Evolutionary conservation across 2,113 vertebrate genomes (phyloP).

Genomic region (Hyla sarda): DNA sequence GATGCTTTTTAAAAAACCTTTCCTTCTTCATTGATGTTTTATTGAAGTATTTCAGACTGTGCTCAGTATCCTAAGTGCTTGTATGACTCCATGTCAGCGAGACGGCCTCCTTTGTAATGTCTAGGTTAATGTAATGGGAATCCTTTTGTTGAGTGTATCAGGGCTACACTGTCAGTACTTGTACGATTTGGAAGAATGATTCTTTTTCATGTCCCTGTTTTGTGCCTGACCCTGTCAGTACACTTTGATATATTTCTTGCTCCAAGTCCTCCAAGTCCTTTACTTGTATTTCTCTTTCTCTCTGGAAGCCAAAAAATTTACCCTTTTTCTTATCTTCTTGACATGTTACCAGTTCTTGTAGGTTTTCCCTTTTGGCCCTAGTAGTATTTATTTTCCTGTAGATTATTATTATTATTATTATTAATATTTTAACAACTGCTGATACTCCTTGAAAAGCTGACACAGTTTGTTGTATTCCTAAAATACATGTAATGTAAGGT

Average conservation of each 20-base stretch:
- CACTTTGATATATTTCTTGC: slow-evolving; percentile 48
- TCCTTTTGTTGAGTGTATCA: slow-evolving; percentile 45
- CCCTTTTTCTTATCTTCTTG: neutral
- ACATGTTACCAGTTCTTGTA: neutral
- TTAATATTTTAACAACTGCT: neutral
- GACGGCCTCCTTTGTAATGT: slow-evolving; percentile 45
- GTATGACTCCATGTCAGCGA: slow-evolving; percentile 24
- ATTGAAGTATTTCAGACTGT: slow-evolving; percentile 12
- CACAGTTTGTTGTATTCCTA: neutral
- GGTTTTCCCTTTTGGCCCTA: neutral
- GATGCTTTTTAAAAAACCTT: slow-evolving; percentile 13
- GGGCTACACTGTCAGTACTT: slow-evolving; percentile 51
- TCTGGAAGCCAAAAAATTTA: slow-evolving; percentile 6
- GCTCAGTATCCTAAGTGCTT: slow-evolving; percentile 4
- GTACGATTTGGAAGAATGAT: slow-evolving; percentile 40
- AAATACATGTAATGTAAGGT: neutral
- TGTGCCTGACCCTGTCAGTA: slow-evolving; percentile 41
- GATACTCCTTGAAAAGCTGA: neutral
- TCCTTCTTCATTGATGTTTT: slow-evolving; percentile 15
- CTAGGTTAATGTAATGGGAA: slow-evolving; percentile 47
- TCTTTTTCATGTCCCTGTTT: slow-evolving; percentile 49
- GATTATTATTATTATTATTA: neutral
- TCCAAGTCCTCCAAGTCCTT: slow-evolving; percentile 24
- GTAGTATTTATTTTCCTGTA: too few species aligned
- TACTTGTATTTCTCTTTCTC: slow-evolving; percentile 12